Evolutionary conservation across 2,888 invertebrate species (phyloP), one percentile per base, ranked within the genome.

Genomic region (Drosophila prolongata): DNA sequence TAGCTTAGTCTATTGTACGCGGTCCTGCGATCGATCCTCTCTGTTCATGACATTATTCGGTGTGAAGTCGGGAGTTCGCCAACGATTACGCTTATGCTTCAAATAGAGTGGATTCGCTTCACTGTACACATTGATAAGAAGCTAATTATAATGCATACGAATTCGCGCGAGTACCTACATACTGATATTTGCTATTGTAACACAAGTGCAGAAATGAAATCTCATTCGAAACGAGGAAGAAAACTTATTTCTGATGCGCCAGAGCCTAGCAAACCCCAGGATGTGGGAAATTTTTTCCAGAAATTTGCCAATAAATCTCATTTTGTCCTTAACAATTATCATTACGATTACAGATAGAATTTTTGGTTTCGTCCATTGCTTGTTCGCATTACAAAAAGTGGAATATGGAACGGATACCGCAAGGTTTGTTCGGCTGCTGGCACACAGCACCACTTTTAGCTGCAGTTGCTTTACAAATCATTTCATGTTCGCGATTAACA

Each of bases 161-260:
- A 24, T 24, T 24, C 24, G 24, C 30, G 54, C 49, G 44, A 44
- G 37, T 49, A 49, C 50, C 66, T 24, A 56, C 43, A 67, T 66
- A 67, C 50, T 58, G 58, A 52, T 35, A 49, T 68, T 75, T 84
- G 77, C 73, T 71, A 79, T 69, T 84, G 76, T 74, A 85, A 85
- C 82, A 79, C 71, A 67, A 81, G 80, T 81, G 84, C 77, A 68
- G 50, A 77, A 70, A 69, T 49, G 24, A 43, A 52, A 58, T 43
- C 13, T 30, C 49, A 19, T 35, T 44, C 44, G 11, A 38, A 55
- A 38, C 35, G 37, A 30, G 58, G 34, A 54, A 30, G 46, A 65
- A 42, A 54, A 30, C 46, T 35, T 30, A 55, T 55, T 47, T 66
- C 55, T 66, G 54, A 66, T 55, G 55, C 40, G 65, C 65, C 65